Base-by-base conservation (phyloP, 2,113 vertebrate genomes). In the Sinocyclocheilus rhinocerous region DNA sequence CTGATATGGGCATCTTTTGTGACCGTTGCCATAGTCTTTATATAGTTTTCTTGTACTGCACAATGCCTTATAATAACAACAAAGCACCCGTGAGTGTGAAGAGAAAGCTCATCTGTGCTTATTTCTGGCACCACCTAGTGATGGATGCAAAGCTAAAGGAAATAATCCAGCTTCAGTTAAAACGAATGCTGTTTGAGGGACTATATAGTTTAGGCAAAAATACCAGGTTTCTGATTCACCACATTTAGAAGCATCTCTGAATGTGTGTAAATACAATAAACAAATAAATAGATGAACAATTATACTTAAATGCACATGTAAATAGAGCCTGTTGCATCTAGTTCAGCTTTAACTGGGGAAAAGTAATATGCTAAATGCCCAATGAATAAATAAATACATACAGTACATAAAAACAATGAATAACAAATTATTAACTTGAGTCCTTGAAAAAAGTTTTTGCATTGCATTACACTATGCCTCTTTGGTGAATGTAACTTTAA, bases 111-210 rank as follows among this genome's bases (percentile, higher is more conserved):
- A 88, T 48, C 20, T 55, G 9, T 52, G 70, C 50, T 78, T 59
- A 50, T 86, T 84, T 86, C 12, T 86, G 85, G 87, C 85, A 88
- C 84, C 84, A 88, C 67, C 84, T 88, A 81, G 76, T 89, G 84
- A 80, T 85, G 33, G 73, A 24, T 70, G 6, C 24, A 77, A 83
- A 81, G 26, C 61, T 84, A 36, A 81, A 8, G 16, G 86, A 52
- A 33, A 7, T 4, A 67, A 83, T 82, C 26, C 63, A 18, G 13
- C 76, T 55, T 18, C 76, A 77, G 15, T 26, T 4, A 55, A 77
- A 50, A 11, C 4, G 0, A 72, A 8, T 8, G 0, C 22, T 24
- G 22, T n/a, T 45, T 12, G 4, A 52, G 45, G 24, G n/a, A 76
- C 45, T 52, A 76, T 10, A 77, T 6, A 4, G 72, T 59, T 59